Evolutionary conservation across 2,797 vertebrate genomes (phyloP), one percentile per base, ranked within the genome.

Genomic region (Pangasius mekongensis): DNA sequence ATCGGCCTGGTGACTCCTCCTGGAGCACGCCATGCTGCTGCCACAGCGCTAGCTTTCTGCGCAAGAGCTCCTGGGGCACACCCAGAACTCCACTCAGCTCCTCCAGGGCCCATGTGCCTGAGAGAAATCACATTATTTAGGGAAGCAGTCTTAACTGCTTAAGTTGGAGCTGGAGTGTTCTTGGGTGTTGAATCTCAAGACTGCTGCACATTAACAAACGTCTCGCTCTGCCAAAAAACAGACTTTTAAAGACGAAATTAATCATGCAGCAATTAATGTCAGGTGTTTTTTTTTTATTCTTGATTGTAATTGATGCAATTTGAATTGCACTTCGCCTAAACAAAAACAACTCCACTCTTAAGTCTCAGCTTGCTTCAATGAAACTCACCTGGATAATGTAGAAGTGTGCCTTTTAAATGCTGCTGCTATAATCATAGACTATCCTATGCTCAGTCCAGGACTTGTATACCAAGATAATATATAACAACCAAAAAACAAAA

Each of bases 11-110:
- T 0, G 97, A 96, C 86, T 97, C 97, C 93, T 99, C 98, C 0
- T 96, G 94, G 91, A 99, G 94, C 39, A 99, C 97, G 0, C 98
- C 98, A 83, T 98, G 98, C 95, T 99, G 98, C 93, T 99, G 97
- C 98, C 98, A 99, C 93, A 99, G 93, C 0, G 98, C 96, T 95
- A 99, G 93, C 92, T 98, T 98, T 86, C 98, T 96, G 92, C 98
- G 97, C 90, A 99, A 94, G 3, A 97, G 96, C 0, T 97, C 96
- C 91, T 95, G 96, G 0, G 98, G 97, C 82, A 98, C 97, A 20
- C 98, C 98, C 47, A 99, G 96, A 84, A 94, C 96, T 2, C 91
- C 93, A 1, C 98, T 98, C 93, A 99, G 95, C 88, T 98, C 98
- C 30, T 98, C 97, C 93, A 99, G 93, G 0, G 93, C 96, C 98